Conservation (phyloP, 2,888 invertebrate species). For the Pachydiplax longipennis region DNA sequence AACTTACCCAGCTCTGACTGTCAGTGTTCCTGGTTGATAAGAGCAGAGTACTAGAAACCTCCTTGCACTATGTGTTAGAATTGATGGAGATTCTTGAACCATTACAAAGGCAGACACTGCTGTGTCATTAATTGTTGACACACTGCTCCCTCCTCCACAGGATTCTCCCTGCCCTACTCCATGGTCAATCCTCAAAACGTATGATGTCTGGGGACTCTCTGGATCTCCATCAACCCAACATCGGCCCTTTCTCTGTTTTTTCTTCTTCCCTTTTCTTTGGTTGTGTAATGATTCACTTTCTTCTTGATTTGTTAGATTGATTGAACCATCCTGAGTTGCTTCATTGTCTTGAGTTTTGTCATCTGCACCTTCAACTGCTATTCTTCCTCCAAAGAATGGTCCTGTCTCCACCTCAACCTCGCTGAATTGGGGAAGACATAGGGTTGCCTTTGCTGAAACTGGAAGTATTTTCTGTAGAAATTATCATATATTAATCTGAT, state of each 20-base stretch:
- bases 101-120: conserved; percentile 83
- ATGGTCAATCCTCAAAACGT: conserved; percentile 77
- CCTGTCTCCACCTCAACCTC: conserved; percentile 86
- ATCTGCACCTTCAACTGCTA: conserved; percentile 76
- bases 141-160: conserved; percentile 67
- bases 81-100: conserved; percentile 83
- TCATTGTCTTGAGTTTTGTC: conserved; percentile 34
- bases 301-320: not conserved
- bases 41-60: conserved; percentile 82
- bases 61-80: conserved; percentile 81
- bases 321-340: not conserved
- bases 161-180: conserved; percentile 58
- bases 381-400: conserved; percentile 80
- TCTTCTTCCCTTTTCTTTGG: not conserved
- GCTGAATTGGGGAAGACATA: conserved; percentile 80
- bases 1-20: conserved; percentile 76
- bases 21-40: conserved; percentile 82
- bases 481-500: not conserved
- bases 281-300: not conserved
- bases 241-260: conserved; percentile 59
- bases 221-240: conserved; percentile 80
- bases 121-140: conserved; percentile 72
- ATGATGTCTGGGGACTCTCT: conserved; percentile 74
- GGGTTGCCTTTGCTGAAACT: conserved; percentile 84
- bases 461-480: conserved; percentile 49